Evolutionary conservation across 2,797 vertebrate species (phyloP).

Genomic region (Hypotaenidia okinawae): DNA sequence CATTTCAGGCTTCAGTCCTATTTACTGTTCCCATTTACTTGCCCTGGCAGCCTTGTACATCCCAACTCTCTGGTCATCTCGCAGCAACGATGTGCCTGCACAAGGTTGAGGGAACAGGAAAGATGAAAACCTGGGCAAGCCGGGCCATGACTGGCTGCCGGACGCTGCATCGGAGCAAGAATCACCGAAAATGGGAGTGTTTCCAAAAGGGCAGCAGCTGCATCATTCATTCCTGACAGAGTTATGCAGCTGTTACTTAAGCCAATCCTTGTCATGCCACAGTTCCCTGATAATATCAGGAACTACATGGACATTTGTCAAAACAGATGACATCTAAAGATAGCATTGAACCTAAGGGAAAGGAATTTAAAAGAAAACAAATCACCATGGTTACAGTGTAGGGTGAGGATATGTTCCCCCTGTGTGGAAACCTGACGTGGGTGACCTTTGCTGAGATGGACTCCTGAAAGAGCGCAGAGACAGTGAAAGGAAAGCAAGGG

Average conservation of each 20-base stretch:
- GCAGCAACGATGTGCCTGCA: not conserved
- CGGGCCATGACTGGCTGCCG: not conserved
- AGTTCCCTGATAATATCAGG: constrained; percentile 41
- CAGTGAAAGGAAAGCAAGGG: not conserved
- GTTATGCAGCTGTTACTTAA: constrained; percentile 35
- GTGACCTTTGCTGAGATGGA: not conserved
- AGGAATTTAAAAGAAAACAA: constrained; percentile 69
- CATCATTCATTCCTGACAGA: constrained; percentile 36
- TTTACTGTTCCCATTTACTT: not conserved
- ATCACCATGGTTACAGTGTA: constrained; percentile 49
- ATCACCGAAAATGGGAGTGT: not conserved
- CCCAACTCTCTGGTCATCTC: not conserved
- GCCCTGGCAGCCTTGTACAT: not conserved
- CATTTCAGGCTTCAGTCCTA: not conserved
- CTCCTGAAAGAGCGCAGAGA: not conserved
- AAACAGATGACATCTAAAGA: constrained; percentile 67
- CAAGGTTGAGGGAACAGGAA: not conserved
- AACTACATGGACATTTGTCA: constrained; percentile 60
- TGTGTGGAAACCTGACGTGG: constrained; percentile 14
- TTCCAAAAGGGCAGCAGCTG: constrained; percentile 4
- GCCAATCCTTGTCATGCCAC: constrained; percentile 46
- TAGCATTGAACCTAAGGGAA: constrained; percentile 59
- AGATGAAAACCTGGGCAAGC: not conserved
- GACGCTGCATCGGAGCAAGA: not conserved
- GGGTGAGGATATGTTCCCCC: constrained; percentile 32